These are phyloP conservation scores for Aptenodytes patagonicus DNA, from an alignment of 2,113 vertebrate genomes.

Conservation along the genomic window DNA sequence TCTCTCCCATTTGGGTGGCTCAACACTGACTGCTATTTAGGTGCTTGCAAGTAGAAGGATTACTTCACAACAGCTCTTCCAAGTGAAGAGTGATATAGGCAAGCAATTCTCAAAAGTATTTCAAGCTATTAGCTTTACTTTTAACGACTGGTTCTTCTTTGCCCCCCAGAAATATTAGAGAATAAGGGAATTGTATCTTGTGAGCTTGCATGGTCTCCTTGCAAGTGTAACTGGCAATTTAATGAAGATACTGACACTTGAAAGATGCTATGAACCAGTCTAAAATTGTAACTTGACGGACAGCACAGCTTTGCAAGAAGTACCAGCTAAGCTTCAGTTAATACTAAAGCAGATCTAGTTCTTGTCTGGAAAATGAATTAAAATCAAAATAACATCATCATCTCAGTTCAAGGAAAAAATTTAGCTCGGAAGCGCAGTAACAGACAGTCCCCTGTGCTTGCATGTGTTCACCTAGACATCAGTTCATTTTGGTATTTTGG, in stretches of 20 bases:
- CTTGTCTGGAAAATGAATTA: slow-evolving; percentile 6
- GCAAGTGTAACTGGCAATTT: neutral
- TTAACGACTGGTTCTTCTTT: neutral
- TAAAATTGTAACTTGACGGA: neutral
- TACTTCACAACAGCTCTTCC: neutral
- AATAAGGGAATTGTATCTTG: neutral
- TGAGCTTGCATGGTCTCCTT: neutral
- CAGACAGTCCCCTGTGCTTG: neutral
- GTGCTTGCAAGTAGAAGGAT: neutral
- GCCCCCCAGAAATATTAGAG: neutral
- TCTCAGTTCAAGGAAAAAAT: neutral
- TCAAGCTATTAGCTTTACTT: neutral
- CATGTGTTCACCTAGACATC: neutral
- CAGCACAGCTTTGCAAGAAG: neutral
- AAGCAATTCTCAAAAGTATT: neutral
- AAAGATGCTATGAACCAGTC: neutral
- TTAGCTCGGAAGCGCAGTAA: neutral
- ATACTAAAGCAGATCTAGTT: neutral
- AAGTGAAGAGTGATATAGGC: neutral
- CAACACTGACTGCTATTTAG: neutral
- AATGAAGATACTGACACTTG: neutral
- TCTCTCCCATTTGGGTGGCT: neutral
- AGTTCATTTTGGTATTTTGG: neutral
- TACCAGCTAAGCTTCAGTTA: neutral
- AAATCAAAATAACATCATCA: neutral